Evolutionary conservation across 2,797 vertebrate genomes (phyloP).

Genomic region (Pyrocephalus nanus): DNA sequence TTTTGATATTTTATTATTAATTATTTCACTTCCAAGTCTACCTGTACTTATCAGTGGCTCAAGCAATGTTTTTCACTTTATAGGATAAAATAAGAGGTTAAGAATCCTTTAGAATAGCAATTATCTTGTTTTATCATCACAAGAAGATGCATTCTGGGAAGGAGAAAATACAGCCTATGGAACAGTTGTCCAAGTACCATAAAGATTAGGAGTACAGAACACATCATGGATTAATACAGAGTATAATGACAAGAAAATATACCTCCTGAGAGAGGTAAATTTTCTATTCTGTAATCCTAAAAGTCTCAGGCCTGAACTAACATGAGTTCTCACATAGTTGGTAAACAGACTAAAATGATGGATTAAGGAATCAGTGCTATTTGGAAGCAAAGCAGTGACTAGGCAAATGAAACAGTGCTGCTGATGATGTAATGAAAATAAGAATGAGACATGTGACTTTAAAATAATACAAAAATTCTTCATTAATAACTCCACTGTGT

Average conservation of each 20-base stretch:
- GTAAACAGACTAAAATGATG: neutral
- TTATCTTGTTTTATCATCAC: neutral
- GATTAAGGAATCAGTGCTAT: neutral
- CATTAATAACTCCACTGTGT: neutral
- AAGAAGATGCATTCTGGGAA: neutral
- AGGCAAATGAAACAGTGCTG: neutral
- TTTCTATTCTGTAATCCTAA: neutral
- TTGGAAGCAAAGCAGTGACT: neutral
- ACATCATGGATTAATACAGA: neutral
- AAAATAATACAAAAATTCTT: neutral
- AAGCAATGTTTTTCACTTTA: neutral
- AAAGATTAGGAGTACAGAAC: neutral
- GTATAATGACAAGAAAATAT: neutral
- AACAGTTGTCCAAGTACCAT: neutral
- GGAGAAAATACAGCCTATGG: neutral
- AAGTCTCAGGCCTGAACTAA: neutral
- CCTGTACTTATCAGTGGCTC: neutral
- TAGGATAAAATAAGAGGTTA: neutral
- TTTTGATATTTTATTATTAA: neutral
- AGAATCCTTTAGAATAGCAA: neutral
- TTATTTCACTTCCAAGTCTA: neutral
- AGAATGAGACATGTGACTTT: neutral
- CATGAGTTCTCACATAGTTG: neutral
- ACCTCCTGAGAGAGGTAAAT: neutral
- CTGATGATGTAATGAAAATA: neutral